These are phyloP conservation scores for Oscheius myriophilus DNA, from an alignment of 2,888 invertebrate genomes.

Conservation along the genomic window DNA sequence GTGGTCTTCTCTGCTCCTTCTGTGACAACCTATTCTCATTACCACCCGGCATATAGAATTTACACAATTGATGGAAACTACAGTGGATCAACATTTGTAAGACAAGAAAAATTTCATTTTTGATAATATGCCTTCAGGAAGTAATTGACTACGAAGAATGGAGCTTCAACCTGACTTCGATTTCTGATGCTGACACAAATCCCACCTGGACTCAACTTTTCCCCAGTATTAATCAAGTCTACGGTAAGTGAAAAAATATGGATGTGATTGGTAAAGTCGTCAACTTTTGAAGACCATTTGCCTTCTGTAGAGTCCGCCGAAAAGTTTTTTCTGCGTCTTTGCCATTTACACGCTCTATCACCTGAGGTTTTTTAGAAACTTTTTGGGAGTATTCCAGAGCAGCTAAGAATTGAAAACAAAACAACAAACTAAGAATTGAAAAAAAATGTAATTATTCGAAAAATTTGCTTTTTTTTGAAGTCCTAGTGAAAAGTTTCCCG, in stretches of 20 bases:
- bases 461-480: too few relatives aligned
- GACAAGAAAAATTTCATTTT: neutral
- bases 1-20: constrained; percentile 35
- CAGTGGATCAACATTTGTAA: constrained; percentile 39
- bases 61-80: constrained; percentile 88
- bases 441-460: too few relatives aligned
- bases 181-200: constrained; percentile 4
- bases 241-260: neutral
- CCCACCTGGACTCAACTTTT: constrained; percentile 24
- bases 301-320: too few relatives aligned
- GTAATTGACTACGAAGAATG: constrained; percentile 94
- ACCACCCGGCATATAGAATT: constrained; percentile 34
- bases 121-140: constrained; percentile 76
- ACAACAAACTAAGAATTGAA: too few relatives aligned
- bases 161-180: constrained; percentile 83
- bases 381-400: too few relatives aligned
- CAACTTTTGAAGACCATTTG: too few relatives aligned
- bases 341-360: too few relatives aligned
- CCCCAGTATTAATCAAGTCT: constrained; percentile 24
- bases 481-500: too few relatives aligned
- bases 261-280: neutral
- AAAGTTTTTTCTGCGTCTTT: too few relatives aligned
- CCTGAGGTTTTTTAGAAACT: too few relatives aligned
- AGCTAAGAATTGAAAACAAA: too few relatives aligned
- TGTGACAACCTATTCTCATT: constrained; percentile 29